phyloP scores from a whole-genome alignment of 2,113 vertebrate species.

The Clarias gariepinus region DNA sequence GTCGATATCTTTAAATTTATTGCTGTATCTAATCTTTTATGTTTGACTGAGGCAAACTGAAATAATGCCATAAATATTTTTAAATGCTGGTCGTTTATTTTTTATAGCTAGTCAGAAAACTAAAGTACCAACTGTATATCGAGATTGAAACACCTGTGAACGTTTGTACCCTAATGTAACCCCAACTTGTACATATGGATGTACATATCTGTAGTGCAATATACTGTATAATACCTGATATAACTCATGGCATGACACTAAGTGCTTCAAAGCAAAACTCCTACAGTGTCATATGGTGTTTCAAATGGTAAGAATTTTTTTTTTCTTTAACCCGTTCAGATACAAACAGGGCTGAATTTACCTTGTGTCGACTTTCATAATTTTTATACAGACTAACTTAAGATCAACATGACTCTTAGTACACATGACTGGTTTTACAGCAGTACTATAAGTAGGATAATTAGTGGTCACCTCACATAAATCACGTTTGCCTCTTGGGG shows the following conservation, averaged over 20 bases:
- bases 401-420: neutral
- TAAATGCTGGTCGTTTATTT: neutral
- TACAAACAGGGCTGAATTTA: neutral
- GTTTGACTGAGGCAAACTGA: neutral
- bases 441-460: neutral
- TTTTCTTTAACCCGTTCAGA: slow-evolving; percentile 2
- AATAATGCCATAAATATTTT: neutral
- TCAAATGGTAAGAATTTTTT: slow-evolving; percentile 34
- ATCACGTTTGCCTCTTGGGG: slow-evolving; percentile 24
- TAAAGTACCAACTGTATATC: neutral
- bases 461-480: neutral
- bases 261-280: neutral
- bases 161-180: neutral
- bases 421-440: neutral
- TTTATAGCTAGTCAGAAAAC: neutral
- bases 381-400: neutral
- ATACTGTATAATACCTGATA: neutral
- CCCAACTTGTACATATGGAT: neutral
- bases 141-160: neutral
- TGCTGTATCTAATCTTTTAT: neutral
- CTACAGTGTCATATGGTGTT: slow-evolving; percentile 15
- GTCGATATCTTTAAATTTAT: neutral
- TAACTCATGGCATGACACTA: neutral
- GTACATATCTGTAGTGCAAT: neutral
- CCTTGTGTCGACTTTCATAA: neutral